Percentiles rank a stretch among this genome's conserved stretches.
Evolutionary conservation across 2,113 vertebrate genomes (phyloP).

Genomic region (Elachura formosa): DNA sequence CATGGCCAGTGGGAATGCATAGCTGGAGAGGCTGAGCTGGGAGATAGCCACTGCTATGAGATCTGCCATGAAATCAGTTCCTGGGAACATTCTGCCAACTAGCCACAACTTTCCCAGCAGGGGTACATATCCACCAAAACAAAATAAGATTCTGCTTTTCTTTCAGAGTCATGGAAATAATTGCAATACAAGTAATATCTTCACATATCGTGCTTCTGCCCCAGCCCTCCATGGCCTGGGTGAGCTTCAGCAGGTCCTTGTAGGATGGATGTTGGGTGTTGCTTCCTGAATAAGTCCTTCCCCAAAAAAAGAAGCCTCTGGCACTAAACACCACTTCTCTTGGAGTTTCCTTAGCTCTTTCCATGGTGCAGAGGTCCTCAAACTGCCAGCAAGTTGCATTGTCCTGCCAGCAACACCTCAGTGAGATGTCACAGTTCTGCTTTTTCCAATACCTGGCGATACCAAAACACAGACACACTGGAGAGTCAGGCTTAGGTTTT

Average conservation of each 20-base stretch:
- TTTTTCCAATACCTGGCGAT: not conserved
- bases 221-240: not conserved
- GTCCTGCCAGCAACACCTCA: not conserved
- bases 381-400: not conserved
- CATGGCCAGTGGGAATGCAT: not conserved
- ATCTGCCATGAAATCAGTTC: slow-evolving; percentile 53
- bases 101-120: not conserved
- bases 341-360: not conserved
- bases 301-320: not conserved
- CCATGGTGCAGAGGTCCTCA: not conserved
- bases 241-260: not conserved
- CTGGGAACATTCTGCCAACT: slow-evolving; percentile 39
- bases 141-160: not conserved
- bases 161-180: not conserved
- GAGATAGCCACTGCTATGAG: slow-evolving; percentile 14
- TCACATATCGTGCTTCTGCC: not conserved
- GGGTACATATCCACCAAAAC: slow-evolving; percentile 29
- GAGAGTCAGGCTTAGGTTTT: not conserved
- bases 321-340: not conserved
- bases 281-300: not conserved
- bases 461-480: not conserved
- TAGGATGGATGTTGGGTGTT: not conserved
- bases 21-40: not conserved
- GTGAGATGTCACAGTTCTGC: not conserved
- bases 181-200: not conserved